Conservation (phyloP, 2,113 vertebrate species). For the Poecile atricapillus region DNA sequence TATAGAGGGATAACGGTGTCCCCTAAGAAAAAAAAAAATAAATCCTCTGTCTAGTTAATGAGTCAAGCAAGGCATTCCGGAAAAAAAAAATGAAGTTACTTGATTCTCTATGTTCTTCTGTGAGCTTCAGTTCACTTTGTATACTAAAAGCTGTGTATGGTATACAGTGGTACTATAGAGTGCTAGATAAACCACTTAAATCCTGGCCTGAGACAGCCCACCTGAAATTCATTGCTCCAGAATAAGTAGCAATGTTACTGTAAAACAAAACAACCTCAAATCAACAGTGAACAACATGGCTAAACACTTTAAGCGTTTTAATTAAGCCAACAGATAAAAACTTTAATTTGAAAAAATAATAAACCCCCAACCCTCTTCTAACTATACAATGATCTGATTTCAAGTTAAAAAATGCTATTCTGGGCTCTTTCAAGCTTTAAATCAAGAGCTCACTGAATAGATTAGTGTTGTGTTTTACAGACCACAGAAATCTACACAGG, state of each 20-base stretch:
- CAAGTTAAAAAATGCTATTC: background rate
- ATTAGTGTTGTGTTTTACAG: background rate
- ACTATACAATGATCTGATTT: background rate
- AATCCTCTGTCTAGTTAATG: background rate
- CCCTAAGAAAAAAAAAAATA: slow-evolving; percentile 52
- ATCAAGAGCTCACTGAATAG: background rate
- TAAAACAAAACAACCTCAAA: background rate
- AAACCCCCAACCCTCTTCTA: background rate
- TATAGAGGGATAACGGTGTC: slow-evolving; percentile 81
- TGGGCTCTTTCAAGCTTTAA: background rate
- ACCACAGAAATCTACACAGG: background rate
- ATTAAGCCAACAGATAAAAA: background rate
- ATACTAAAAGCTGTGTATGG: background rate
- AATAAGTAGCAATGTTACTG: background rate
- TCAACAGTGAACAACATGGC: background rate
- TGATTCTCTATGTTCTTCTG: background rate
- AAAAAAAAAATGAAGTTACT: background rate
- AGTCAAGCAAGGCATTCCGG: background rate
- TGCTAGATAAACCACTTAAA: background rate
- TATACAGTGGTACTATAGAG: background rate
- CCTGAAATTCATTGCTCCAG: background rate
- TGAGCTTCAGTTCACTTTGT: background rate
- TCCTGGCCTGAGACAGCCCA: background rate
- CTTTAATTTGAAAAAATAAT: background rate
- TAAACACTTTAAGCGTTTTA: background rate